These are phyloP conservation scores for Stenurella melanura DNA, from an alignment of 2,888 invertebrate species.

Conservation along the genomic window DNA sequence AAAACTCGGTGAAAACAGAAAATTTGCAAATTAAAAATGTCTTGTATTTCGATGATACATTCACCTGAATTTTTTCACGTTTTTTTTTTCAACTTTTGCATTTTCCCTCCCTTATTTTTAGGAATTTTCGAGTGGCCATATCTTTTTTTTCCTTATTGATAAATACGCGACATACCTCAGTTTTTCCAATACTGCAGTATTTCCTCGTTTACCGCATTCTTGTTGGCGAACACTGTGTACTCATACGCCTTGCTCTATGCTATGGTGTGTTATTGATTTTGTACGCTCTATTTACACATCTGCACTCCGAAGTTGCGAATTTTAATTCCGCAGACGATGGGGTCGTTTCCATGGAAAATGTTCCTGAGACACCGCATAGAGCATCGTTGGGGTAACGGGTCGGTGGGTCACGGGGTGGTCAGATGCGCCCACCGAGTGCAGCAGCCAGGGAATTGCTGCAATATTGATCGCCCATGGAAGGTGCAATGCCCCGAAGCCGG, in stretches of 20 bases:
- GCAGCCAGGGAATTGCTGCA: constrained; percentile 7
- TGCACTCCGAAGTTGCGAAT: background rate
- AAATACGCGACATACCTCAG: too few relatives aligned
- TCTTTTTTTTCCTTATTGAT: too few relatives aligned
- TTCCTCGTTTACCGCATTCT: background rate
- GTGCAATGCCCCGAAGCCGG: constrained; percentile 2
- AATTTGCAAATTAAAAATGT: too few relatives aligned
- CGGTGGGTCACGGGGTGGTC: constrained; percentile 1
- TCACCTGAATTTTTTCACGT: too few relatives aligned
- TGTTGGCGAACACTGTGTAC: background rate
- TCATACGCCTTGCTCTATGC: background rate
- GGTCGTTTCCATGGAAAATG: background rate
- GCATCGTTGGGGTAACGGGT: background rate
- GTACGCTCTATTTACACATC: background rate
- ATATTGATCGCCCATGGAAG: background rate
- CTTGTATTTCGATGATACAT: too few relatives aligned
- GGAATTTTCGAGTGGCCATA: too few relatives aligned
- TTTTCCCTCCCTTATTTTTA: too few relatives aligned
- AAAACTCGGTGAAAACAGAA: too few relatives aligned
- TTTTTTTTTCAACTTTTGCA: too few relatives aligned
- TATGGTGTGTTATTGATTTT: background rate
- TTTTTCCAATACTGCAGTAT: too few relatives aligned
- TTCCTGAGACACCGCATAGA: background rate
- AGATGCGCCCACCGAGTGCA: background rate
- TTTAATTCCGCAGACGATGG: constrained; percentile 3